Percentiles rank a stretch among this genome's conserved stretches.
These are phyloP conservation scores for Schizothorax lantsangensis DNA, from an alignment of 2,797 vertebrate genomes.

Conservation along the genomic window DNA sequence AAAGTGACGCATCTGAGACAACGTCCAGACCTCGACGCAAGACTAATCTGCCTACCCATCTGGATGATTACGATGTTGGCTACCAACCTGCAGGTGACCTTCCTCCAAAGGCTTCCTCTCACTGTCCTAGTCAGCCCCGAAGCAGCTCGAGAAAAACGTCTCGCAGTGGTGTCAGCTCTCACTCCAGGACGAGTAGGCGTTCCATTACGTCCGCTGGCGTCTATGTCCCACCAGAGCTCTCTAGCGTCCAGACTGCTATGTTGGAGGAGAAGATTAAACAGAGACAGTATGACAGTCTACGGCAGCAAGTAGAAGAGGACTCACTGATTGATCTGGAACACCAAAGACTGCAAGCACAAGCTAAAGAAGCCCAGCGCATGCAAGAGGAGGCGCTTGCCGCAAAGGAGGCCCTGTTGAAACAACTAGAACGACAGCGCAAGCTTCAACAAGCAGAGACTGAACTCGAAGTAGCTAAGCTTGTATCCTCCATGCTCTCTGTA, in stretches of 20 bases:
- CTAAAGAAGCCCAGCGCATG: neutral
- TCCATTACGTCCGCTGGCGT: too few relatives aligned
- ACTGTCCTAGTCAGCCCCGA: neutral
- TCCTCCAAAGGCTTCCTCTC: neutral
- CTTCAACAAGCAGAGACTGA: constrained; percentile 22
- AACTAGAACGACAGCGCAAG: neutral
- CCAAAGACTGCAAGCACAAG: neutral
- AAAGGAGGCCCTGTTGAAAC: neutral
- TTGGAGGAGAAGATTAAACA: too few relatives aligned
- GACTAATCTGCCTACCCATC: neutral
- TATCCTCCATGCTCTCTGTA: neutral
- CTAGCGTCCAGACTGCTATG: too few relatives aligned
- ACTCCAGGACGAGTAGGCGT: too few relatives aligned
- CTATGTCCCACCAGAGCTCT: too few relatives aligned
- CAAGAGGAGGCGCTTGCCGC: neutral
- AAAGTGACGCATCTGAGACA: too few relatives aligned
- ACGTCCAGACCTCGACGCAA: neutral
- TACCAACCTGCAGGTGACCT: constrained; percentile 5
- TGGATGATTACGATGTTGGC: constrained; percentile 21
- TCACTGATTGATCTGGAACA: neutral
- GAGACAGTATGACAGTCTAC: too few relatives aligned
- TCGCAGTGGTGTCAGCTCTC: too few relatives aligned
- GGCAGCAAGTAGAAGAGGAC: neutral
- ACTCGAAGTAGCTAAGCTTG: constrained; percentile 9
- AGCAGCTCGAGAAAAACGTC: constrained; percentile 17